Percentiles rank a stretch among this genome's conserved stretches.
These are phyloP conservation scores for Cyclopterus lumpus DNA, from an alignment of 2,797 vertebrate species.

Conservation along the genomic window DNA sequence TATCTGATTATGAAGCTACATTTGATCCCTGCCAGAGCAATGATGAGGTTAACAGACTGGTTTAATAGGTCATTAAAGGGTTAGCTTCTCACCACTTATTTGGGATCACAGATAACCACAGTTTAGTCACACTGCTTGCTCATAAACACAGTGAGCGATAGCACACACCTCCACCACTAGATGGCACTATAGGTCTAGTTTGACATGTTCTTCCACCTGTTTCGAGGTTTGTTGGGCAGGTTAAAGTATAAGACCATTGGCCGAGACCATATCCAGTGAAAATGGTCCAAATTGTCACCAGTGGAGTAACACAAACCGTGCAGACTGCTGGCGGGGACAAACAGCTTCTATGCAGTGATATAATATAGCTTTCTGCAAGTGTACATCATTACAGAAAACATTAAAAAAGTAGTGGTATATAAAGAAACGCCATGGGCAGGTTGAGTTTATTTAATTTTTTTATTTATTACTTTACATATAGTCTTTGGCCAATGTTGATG, in stretches of 20 bases:
- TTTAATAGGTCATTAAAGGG: slow-evolving; percentile 5
- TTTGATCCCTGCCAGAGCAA: neutral
- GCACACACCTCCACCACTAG: slow-evolving; percentile 58
- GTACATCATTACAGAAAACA: neutral
- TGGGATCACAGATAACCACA: slow-evolving; percentile 3
- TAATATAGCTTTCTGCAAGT: neutral
- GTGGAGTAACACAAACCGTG: neutral
- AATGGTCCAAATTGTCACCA: neutral
- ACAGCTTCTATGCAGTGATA: neutral
- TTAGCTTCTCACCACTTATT: slow-evolving; percentile 14
- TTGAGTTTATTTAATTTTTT: slow-evolving; percentile 26
- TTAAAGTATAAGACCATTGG: slow-evolving; percentile 20
- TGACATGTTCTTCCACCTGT: slow-evolving; percentile 42
- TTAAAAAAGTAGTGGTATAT: neutral
- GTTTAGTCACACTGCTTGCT: neutral
- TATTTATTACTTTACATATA: slow-evolving; percentile 12
- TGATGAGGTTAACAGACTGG: neutral
- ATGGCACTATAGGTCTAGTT: slow-evolving; percentile 64
- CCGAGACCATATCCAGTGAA: neutral
- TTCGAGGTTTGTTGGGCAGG: slow-evolving; percentile 10
- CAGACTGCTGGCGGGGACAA: neutral
- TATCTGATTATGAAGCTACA: neutral
- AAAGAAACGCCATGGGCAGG: neutral
- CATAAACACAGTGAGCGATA: neutral
- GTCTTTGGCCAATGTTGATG: slow-evolving; percentile 30